Evolutionary conservation across 2,888 invertebrate genomes (phyloP).

Genomic region (Scelioninae gen. 2): DNA sequence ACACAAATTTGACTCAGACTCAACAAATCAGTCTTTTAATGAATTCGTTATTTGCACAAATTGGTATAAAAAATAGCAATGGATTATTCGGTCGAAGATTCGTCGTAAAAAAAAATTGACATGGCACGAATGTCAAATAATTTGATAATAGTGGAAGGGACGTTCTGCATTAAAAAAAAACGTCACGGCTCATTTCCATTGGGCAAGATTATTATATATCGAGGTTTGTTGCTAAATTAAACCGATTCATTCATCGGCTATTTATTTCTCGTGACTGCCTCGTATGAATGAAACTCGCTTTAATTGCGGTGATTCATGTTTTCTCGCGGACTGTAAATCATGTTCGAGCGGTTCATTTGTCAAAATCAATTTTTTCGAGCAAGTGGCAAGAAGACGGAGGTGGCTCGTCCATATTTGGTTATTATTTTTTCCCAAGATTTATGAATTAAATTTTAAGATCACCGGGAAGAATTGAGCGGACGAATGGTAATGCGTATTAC

Average conservation of each 20-base stretch:
- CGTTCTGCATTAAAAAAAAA: too few relatives aligned
- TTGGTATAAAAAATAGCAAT: constrained; percentile 14
- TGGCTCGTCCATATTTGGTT: constrained; percentile 25
- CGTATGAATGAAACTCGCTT: constrained; percentile 11
- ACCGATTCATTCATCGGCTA: constrained; percentile 19
- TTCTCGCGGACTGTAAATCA: constrained; percentile 22
- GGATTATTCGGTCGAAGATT: constrained; percentile 10
- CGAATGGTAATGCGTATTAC: too few relatives aligned
- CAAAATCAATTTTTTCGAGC: constrained; percentile 17
- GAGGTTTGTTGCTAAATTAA: constrained; percentile 10
- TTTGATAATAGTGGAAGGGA: too few relatives aligned
- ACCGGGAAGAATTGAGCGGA: too few relatives aligned
- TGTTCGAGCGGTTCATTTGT: constrained; percentile 17
- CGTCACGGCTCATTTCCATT: too few relatives aligned
- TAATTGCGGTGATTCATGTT: constrained; percentile 21
- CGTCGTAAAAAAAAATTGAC: too few relatives aligned
- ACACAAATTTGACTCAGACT: constrained; percentile 15
- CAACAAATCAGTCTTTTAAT: constrained; percentile 6
- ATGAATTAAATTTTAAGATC: constrained; percentile 1
- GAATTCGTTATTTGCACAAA: constrained; percentile 35
- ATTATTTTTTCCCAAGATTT: constrained; percentile 25
- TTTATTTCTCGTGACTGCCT: constrained; percentile 7
- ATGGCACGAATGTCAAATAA: too few relatives aligned
- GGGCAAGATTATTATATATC: not conserved
- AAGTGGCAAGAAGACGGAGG: constrained; percentile 23